A percentile compares a stretch with the other conserved stretches of the same genome.
Conservation (phyloP, 1,140 invertebrate species). For the Hypothenemus hampei region DNA sequence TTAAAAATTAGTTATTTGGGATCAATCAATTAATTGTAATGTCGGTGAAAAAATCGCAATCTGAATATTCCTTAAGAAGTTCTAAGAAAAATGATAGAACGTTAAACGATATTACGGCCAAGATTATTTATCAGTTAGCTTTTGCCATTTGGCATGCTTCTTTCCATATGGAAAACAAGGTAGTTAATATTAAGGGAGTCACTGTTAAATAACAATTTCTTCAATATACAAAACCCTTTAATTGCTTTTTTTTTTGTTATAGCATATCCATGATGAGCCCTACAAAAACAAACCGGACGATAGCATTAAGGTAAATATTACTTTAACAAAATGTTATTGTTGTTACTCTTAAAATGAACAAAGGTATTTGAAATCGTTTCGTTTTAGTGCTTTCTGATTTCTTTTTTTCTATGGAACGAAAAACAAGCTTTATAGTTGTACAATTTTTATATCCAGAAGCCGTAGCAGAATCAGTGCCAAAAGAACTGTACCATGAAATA, state of each 20-base stretch:
- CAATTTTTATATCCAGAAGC: no score
- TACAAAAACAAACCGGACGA: constrained; percentile 41
- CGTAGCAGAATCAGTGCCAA: no score
- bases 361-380: no score
- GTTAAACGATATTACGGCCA: constrained; percentile 42
- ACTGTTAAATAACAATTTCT: not conserved
- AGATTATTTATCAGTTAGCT: constrained; percentile 53
- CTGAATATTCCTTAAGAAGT: constrained; percentile 22
- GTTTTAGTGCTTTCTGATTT: no score
- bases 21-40: no score
- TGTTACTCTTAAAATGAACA: no score
- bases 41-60: constrained; percentile 29
- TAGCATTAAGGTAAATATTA: constrained; percentile 40
- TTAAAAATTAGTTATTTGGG: no score
- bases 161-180: constrained; percentile 51
- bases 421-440: no score
- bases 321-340: no score
- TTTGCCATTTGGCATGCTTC: constrained; percentile 60
- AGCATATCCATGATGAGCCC: constrained; percentile 47
- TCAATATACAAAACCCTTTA: not conserved
- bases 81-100: constrained; percentile 17
- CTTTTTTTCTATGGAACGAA: no score
- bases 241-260: constrained; percentile 39
- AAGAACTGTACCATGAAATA: no score
- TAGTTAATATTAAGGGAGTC: not conserved